phyloP scores from a whole-genome alignment of 2,888 invertebrate genomes.

The Spilosoma lubricipeda region DNA sequence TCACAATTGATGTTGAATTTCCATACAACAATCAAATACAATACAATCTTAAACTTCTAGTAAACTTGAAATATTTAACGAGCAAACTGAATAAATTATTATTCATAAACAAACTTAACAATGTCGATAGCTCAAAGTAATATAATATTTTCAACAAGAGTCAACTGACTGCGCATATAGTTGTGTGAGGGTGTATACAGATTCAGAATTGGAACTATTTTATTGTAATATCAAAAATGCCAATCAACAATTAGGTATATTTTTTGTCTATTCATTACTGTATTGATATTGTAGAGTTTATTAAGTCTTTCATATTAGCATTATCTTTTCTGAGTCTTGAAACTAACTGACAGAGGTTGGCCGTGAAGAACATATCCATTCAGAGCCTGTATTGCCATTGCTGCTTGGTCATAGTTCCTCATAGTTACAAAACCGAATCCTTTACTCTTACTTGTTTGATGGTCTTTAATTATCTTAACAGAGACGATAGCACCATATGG shows the following conservation, averaged over 20 bases:
- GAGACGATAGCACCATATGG: conserved; percentile 86
- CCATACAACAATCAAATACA: conserved; percentile 83
- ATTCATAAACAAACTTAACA: conserved; percentile 87
- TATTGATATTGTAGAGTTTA: conserved; percentile 83
- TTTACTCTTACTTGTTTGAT: conserved; percentile 85
- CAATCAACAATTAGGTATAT: conserved; percentile 72
- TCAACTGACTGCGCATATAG: conserved; percentile 75
- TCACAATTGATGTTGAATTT: conserved; percentile 82
- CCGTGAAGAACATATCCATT: conserved; percentile 82
- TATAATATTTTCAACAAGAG: conserved; percentile 84
- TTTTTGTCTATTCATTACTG: conserved; percentile 82
- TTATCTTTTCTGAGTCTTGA: conserved; percentile 86
- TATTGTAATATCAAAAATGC: conserved; percentile 73
- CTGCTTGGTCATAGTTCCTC: conserved; percentile 85
- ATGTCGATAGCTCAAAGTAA: conserved; percentile 86
- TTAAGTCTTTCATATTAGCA: conserved; percentile 74
- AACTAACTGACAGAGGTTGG: conserved; percentile 84
- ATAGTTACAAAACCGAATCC: conserved; percentile 86
- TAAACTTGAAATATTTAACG: conserved; percentile 87
- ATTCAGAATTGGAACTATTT: conserved; percentile 68
- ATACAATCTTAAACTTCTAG: conserved; percentile 85
- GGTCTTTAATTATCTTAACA: conserved; percentile 85
- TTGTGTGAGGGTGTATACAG: conserved; percentile 65
- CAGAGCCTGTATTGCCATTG: conserved; percentile 85
- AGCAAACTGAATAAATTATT: conserved; percentile 87